These are phyloP conservation scores for Radopholus similis DNA, from an alignment of 1,140 invertebrate genomes.

Conservation along the genomic window DNA sequence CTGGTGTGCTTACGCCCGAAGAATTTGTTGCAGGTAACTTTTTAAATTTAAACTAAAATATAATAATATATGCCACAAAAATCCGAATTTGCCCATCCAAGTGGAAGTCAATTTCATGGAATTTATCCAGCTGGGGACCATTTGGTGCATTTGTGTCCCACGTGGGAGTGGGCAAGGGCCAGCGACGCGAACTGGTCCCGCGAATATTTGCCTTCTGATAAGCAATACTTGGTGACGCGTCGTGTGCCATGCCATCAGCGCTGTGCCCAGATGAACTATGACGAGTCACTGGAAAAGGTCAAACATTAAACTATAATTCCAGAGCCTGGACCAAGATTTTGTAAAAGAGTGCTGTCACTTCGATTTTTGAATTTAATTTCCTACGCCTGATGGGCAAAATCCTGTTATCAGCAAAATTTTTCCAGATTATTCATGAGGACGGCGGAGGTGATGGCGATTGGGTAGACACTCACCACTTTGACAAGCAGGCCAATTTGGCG, in stretches of 20 bases:
- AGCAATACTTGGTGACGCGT: constrained; percentile 93
- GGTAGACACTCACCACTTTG: constrained; percentile 96
- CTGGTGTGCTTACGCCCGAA: constrained; percentile 85
- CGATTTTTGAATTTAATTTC: too few relatives aligned
- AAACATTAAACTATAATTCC: constrained; percentile 6
- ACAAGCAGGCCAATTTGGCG: constrained; percentile 60
- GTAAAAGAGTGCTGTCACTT: too few relatives aligned
- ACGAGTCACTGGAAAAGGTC: constrained; percentile 75
- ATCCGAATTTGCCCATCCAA: too few relatives aligned
- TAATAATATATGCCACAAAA: too few relatives aligned
- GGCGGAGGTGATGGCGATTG: constrained; percentile 78
- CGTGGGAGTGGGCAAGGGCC: constrained; percentile 88
- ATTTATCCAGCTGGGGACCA: constrained; percentile 92
- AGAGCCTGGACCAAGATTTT: background rate
- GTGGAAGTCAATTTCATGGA: constrained; percentile 65
- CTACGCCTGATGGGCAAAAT: too few relatives aligned
- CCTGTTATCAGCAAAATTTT: constrained; percentile 11
- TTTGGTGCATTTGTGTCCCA: constrained; percentile 96
- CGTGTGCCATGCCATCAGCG: constrained; percentile 70
- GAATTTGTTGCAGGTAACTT: constrained; percentile 62
- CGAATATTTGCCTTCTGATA: constrained; percentile 67
- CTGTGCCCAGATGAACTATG: constrained; percentile 76
- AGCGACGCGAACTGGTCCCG: constrained; percentile 70
- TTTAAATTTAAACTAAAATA: too few relatives aligned
- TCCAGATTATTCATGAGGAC: constrained; percentile 71